Evolutionary conservation across 2,888 invertebrate species (phyloP), one percentile per base, ranked within the genome.

Genomic region (Gisinianus flammeolus): DNA sequence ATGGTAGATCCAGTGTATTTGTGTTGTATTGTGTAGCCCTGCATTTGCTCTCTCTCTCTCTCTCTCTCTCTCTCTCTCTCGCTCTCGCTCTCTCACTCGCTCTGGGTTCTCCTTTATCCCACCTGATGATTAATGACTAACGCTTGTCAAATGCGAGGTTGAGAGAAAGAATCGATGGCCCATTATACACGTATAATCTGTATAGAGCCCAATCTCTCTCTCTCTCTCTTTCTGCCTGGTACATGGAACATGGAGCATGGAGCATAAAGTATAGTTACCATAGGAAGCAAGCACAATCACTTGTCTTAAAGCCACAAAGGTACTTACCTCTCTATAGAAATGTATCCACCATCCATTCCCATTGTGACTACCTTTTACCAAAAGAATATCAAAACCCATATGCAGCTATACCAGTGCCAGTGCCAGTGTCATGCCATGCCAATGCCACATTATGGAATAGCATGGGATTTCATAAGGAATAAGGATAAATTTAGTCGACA

Each of bases 41-140:
- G 64, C 8, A 16, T 64, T 64, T 64, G 64, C 26, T 64, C 28
- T 64, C 10, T 24, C 64, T 64, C 28, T 26, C 28, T 6, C 64
- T 3, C 64, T 26, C 28, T 64, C 6, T 28, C 16, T 64, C 16
- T 44, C 16, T 28, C 30, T 62, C 24, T 6, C 24, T 28, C 30
- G 1, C 26, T 6, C 64, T 3, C 22, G n/a, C 33, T 30, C 68
- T 30, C 19, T 31, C 31, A 4, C 56, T 71, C 71, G n/a, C 44
- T 22, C 24, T 12, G 52, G 69, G 35, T 70, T 62, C 76, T 70
- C 68, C 67, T 64, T 52, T 78, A 79, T 79, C 79, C 79, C 76
- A 71, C 76, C 64, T 82, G 82, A 82, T 82, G 82, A 82, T 82
- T 82, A 82, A 82, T 82, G 82, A 81, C 82, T 80, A 79, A 78